These are phyloP conservation scores for Nasonovia ribisnigri DNA, from an alignment of 2,888 invertebrate species.

Conservation along the genomic window DNA sequence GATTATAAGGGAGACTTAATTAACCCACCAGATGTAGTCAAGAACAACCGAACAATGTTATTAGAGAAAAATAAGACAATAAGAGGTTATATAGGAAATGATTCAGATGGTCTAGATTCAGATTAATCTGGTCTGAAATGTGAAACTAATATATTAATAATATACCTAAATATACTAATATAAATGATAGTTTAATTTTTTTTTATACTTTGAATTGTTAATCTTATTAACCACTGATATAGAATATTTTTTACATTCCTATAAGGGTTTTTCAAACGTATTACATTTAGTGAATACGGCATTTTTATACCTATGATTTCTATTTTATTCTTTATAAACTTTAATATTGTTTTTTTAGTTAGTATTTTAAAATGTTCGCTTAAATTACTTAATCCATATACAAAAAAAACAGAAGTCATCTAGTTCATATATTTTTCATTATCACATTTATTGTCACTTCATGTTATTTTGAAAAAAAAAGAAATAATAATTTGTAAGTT, in stretches of 20 bases:
- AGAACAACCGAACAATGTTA: slow-evolving; percentile 69
- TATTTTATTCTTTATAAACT: background rate
- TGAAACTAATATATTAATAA: slow-evolving; percentile 12
- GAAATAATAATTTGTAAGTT: background rate
- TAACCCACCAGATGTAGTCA: slow-evolving; percentile 76
- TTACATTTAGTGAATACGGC: background rate
- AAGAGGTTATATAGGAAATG: slow-evolving; percentile 67
- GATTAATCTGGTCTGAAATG: slow-evolving; percentile 54
- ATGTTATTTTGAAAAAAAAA: background rate
- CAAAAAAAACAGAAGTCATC: background rate
- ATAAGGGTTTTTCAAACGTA: background rate
- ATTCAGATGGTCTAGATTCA: slow-evolving; percentile 68
- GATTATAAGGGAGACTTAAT: slow-evolving; percentile 79
- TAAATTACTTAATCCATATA: background rate
- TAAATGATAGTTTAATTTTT: background rate
- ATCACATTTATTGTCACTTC: background rate
- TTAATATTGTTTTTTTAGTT: background rate
- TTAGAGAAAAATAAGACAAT: slow-evolving; percentile 68
- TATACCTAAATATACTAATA: slow-evolving; percentile 6
- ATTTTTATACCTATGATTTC: background rate
- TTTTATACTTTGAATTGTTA: background rate
- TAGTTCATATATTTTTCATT: background rate
- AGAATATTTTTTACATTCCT: slow-evolving; percentile 2
- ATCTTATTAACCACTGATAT: background rate
- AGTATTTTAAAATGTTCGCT: background rate